Evolutionary conservation across 2,888 invertebrate species (phyloP), one percentile per base, ranked within the genome.

Genomic region (Rambutsinella grinnellia): DNA sequence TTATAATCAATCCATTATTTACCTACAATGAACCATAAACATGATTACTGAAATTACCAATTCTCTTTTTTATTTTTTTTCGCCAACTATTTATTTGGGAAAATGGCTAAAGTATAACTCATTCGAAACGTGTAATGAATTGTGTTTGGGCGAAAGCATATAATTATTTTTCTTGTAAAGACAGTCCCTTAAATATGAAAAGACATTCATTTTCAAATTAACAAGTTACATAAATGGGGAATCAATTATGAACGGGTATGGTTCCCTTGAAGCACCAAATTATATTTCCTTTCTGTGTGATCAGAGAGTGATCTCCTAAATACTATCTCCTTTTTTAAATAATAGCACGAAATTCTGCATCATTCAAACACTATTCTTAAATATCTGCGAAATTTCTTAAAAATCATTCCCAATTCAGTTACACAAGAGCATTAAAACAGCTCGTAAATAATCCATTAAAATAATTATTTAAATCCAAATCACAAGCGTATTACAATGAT

Each of bases 1-100:
- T 58, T 60, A 58, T 63, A 72, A 72, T 72, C 72, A 66, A 72
- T 72, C 58, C 60, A 58, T 66, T 72, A 66, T 44, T 47, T 24
- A 13, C 6, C 5, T 44, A 58, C 60, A 53, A 63, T 54, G 24
- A 46, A 27, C 61, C 65, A 60, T 72, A 72, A 66, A 51, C 21
- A 58, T 28, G 15, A 49, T 21, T 49, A 49, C 49, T 49, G n/a
- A 49, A 17, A 49, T 17, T 49, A 49, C 19, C 19, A 49, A 49
- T 17, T 15, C 49, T 49, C n/a, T 49, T 49, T n/a, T n/a, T n/a
- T n/a, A n/a, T n/a, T n/a, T n/a, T n/a, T n/a, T n/a, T 49, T 49
- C 49, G n/a, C 49, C 49, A 49, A 17, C 49, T 49, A 17, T 17
- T 17, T 49, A 17, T 36, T 36, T 36, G 36, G n/a, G 36, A 36